Base-by-base conservation (phyloP, 2,113 vertebrate genomes). In the Sinocyclocheilus anshuiensis region DNA sequence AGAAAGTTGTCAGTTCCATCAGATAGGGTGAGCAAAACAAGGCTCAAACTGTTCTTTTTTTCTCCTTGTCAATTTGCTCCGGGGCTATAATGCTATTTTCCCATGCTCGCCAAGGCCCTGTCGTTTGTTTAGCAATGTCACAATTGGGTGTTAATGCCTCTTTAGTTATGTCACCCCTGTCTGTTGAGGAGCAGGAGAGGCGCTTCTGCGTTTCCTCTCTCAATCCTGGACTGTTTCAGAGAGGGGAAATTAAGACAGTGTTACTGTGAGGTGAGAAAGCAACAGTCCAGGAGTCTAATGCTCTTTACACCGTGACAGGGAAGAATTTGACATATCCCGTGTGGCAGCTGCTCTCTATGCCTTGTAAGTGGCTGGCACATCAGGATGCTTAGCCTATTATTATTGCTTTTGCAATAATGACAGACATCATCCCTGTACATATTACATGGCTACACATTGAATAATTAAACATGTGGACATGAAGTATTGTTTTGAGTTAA, bases 61-160 rank as follows among this genome's bases (percentile, higher is more conserved):
- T 88, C 77, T 24, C 11, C 88, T 80, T 53, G 76, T 87, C 86
- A 89, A 88, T 91, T 93, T 89, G 84, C 90, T 75, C 67, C 74
- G 36, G 85, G 86, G 75, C 91, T 87, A 87, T 91, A 90, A 94
- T 90, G 92, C 89, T 80, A 85, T 87, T 91, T 94, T 94, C 94
- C 93, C 93, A 93, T 91, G 93, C 92, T 91, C 85, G 13, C 89
- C 88, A 80, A 89, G 89, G 89, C 90, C 87, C 33, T 22, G 18
- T 15, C 53, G 76, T 93, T 94, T 94, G 91, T 90, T 93, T 84
- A 92, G 92, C 29, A 50, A 72, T 89, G 87, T 94, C 76, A 6
- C 93, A 90, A 91, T 84, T 85, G 86, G 83, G 78, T 77, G 92
- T 93, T 94, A 94, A 94, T 94, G 91, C 87, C 89, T 94, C 91